Conservation (phyloP, 2,888 invertebrate genomes). For the Cartodere bifasciata region DNA sequence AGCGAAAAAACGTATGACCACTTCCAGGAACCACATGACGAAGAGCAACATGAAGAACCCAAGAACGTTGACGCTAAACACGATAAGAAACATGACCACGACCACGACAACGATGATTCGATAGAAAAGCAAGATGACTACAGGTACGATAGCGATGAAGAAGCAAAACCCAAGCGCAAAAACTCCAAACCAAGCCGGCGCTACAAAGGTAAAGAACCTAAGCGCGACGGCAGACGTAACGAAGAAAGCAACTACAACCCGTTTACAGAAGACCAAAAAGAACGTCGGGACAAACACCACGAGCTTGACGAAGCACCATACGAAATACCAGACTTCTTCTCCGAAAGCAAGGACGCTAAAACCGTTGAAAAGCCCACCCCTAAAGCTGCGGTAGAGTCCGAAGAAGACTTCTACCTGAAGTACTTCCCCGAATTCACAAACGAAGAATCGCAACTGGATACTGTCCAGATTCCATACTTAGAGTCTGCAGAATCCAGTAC, state of each 20-base stretch:
- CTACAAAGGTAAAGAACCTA: slow-evolving; percentile 11
- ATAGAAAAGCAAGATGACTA: slow-evolving; percentile 7
- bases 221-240: slow-evolving; percentile 9
- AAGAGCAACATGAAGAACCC: slow-evolving; percentile 30
- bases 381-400: slow-evolving; percentile 24
- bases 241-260: slow-evolving; percentile 10
- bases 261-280: slow-evolving; percentile 5
- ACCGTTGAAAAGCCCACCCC: too few species aligned
- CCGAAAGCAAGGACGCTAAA: too few species aligned
- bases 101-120: too few species aligned
- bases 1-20: slow-evolving; percentile 50
- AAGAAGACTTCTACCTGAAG: slow-evolving; percentile 36
- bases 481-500: slow-evolving; percentile 35
- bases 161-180: slow-evolving; percentile 10
- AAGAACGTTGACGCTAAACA: slow-evolving; percentile 23
- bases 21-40: slow-evolving; percentile 42
- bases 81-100: slow-evolving; percentile 11
- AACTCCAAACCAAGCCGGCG: slow-evolving; percentile 4
- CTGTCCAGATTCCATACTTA: slow-evolving; percentile 14
- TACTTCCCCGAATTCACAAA: slow-evolving; percentile 33
- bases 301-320: slow-evolving; percentile 21
- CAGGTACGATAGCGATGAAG: too few species aligned
- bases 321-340: slow-evolving; percentile 24
- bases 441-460: slow-evolving; percentile 30
- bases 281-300: slow-evolving; percentile 15